Percentiles rank a stretch among this genome's conserved stretches.
Conservation (phyloP, 2,888 invertebrate species). For the Chrysotoxum bicinctum region DNA sequence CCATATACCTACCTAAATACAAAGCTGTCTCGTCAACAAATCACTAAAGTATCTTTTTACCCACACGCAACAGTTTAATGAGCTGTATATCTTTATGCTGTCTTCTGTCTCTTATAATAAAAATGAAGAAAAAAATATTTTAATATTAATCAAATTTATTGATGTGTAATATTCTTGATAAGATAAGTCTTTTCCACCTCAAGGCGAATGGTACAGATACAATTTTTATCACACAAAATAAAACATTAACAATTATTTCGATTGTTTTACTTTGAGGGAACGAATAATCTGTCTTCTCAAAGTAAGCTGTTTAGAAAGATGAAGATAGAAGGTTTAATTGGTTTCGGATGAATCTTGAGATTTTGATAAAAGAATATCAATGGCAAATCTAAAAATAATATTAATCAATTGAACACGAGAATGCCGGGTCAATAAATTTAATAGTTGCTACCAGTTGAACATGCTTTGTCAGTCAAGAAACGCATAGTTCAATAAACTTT, state of each 20-base stretch:
- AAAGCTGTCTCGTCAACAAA: not conserved
- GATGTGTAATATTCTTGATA: not conserved
- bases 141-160: not conserved
- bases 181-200: not conserved
- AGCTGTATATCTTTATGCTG: not conserved
- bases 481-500: not conserved
- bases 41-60: not conserved
- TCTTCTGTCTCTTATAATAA: not conserved
- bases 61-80: not conserved
- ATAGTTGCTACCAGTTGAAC: no score
- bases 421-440: no score
- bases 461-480: not conserved
- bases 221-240: not conserved
- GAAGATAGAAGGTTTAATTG: not conserved
- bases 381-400: no score
- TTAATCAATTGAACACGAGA: no score
- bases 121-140: not conserved
- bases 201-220: not conserved
- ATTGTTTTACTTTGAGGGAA: not conserved
- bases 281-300: not conserved
- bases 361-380: no score
- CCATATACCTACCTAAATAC: not conserved
- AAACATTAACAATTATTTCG: not conserved
- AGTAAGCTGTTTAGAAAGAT: not conserved
- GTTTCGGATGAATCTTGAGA: not conserved